Evolutionary conservation across 2,797 vertebrate genomes (phyloP), one percentile per base, ranked within the genome.

Genomic region (Podarcis lilfordi): DNA sequence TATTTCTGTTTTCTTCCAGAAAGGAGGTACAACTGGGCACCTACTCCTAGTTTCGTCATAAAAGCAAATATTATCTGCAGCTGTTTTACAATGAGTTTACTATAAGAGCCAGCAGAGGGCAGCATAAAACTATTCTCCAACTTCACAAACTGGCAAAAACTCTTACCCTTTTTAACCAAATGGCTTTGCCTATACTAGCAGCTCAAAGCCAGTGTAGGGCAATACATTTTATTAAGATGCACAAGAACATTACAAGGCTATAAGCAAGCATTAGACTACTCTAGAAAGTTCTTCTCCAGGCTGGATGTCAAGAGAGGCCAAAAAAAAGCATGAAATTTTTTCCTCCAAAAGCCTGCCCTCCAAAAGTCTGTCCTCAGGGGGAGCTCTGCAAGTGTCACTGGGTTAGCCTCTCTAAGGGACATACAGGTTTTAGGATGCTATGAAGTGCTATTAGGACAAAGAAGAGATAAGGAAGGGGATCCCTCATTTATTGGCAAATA

Each of bases 41-140:
- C 40, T 5, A 79, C 45, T 79, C 43, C 2, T 15, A 8, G 11
- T 5, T 29, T 45, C 40, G 11, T 77, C 75, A 45, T 3, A 32
- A 25, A 59, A 45, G n/a, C 69, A 37, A 84, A 72, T 15, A 55
- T 61, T 37, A 23, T 27, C 50, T 84, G 9, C 32, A 74, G 15
- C 37, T 69, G 11, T 8, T 4, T 45, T 17, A 5, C 29, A 29
- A 2, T 11, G 43, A 50, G 6, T 55, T 59, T 40, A 40, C 55
- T 8, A 4, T 8, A 37, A n/a, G 17, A 25, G 25, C 75, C 94
- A 92, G 90, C 91, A 96, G 95, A 88, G 94, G 89, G 94, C 95
- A 96, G 92, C 94, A 96, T 59, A 94, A 85, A 82, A 82, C 90
- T 11, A 82, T 74, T 32, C 81, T 86, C 78, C 25, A 19, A 15